Conservation (phyloP, 2,797 vertebrate genomes). For the Rachycentron canadum region DNA sequence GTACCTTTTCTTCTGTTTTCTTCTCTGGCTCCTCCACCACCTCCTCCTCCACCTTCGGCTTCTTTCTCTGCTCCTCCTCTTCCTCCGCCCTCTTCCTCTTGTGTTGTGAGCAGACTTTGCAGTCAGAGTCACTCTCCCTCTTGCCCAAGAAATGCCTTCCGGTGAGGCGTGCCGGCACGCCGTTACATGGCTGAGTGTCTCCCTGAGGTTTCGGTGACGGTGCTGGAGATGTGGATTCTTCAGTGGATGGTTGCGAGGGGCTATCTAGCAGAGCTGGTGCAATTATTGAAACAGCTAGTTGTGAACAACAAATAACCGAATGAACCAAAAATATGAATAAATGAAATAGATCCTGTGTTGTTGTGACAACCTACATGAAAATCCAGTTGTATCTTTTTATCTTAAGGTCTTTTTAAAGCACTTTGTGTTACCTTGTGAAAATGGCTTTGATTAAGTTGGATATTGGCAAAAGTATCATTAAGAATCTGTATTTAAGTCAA, state of each 20-base stretch:
- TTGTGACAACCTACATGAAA: slow-evolving; percentile 17
- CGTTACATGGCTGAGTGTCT: slow-evolving; percentile 30
- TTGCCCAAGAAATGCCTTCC: slow-evolving; percentile 78
- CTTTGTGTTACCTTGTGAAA: neutral
- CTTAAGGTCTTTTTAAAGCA: neutral
- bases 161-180: slow-evolving; percentile 69
- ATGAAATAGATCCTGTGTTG: slow-evolving; percentile 20
- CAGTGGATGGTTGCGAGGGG: slow-evolving; percentile 43
- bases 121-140: slow-evolving; percentile 62
- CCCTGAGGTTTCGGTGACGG: slow-evolving; percentile 48
- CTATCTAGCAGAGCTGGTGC: slow-evolving; percentile 74
- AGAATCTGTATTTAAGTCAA: too few species aligned
- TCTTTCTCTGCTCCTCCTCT: slow-evolving; percentile 23
- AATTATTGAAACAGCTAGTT: slow-evolving; percentile 75
- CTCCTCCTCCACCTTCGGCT: slow-evolving; percentile 22
- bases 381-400: neutral
- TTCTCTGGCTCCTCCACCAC: slow-evolving; percentile 7
- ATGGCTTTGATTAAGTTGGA: too few species aligned
- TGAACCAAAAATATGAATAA: slow-evolving; percentile 26
- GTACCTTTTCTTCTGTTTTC: neutral
- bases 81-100: slow-evolving; percentile 69
- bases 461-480: too few species aligned
- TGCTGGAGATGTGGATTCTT: slow-evolving; percentile 58
- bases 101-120: slow-evolving; percentile 72
- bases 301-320: slow-evolving; percentile 58